A percentile compares a stretch with the other conserved stretches of the same genome.
phyloP scores from a whole-genome alignment of 2,888 invertebrate species.

The Coleophora flavipennella region DNA sequence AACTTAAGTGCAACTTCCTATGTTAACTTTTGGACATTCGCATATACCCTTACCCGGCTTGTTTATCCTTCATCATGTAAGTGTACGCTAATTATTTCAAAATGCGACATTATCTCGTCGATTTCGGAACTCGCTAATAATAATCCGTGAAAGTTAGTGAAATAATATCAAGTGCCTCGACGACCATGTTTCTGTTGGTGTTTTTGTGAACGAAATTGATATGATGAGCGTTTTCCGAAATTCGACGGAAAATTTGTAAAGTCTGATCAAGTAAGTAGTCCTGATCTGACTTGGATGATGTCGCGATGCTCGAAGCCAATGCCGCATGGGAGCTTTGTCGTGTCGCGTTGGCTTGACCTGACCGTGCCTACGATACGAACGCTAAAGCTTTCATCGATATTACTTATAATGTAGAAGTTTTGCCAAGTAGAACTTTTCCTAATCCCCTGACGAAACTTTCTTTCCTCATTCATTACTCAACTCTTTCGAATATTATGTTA shows the following conservation, averaged over 20 bases:
- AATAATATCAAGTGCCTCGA: constrained; percentile 31
- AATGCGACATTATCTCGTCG: constrained; percentile 50
- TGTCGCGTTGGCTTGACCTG: constrained; percentile 26
- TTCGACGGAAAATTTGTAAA: constrained; percentile 56
- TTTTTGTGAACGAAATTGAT: constrained; percentile 39
- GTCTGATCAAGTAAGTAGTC: constrained; percentile 44
- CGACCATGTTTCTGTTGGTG: constrained; percentile 27
- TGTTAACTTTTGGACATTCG: constrained; percentile 65
- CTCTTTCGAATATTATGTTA: constrained; percentile 28
- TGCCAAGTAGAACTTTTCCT: constrained; percentile 45
- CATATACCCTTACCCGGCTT: constrained; percentile 68
- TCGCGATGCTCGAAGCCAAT: constrained; percentile 23
- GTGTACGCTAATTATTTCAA: constrained; percentile 66
- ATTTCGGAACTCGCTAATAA: constrained; percentile 66
- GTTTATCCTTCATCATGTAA: constrained; percentile 68
- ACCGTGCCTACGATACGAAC: constrained; percentile 30
- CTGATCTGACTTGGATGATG: constrained; percentile 32
- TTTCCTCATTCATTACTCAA: constrained; percentile 33
- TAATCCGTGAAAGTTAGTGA: constrained; percentile 65
- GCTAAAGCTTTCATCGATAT: constrained; percentile 48
- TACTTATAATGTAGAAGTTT: constrained; percentile 51
- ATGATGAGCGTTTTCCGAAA: constrained; percentile 56
- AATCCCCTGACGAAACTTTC: constrained; percentile 44
- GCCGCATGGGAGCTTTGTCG: constrained; percentile 50
- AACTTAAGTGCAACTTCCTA: constrained; percentile 67